Conservation (phyloP, 2,113 vertebrate genomes). For the Orientallactaga bullata region DNA sequence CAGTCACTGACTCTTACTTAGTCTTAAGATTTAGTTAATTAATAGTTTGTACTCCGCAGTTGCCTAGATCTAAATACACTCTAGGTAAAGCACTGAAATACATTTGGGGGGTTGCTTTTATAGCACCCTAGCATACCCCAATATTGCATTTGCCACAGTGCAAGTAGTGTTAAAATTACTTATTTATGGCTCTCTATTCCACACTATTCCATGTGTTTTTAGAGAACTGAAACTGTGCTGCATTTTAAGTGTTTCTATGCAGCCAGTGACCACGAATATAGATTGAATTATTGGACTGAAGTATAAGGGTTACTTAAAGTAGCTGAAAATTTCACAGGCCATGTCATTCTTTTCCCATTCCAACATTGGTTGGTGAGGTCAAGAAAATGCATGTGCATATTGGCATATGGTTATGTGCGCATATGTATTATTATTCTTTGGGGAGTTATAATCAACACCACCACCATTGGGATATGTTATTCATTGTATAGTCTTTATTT, state of each 20-base stretch:
- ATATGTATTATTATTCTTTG: background rate
- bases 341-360: background rate
- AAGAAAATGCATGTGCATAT: background rate
- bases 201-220: background rate
- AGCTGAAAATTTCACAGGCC: background rate
- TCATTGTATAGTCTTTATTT: conserved; percentile 6
- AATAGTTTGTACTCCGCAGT: background rate
- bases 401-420: too few species aligned
- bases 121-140: background rate
- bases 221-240: background rate
- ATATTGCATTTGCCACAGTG: background rate
- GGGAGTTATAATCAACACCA: background rate
- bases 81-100: background rate
- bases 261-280: background rate
- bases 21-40: background rate
- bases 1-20: background rate
- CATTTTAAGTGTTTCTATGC: background rate
- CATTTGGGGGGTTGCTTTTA: background rate
- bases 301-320: background rate
- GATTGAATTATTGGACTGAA: conserved; percentile 14
- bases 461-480: background rate
- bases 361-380: background rate
- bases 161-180: background rate
- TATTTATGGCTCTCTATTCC: background rate
- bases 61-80: background rate